A percentile compares a stretch with the other conserved stretches of the same genome.
These are phyloP conservation scores for Ornithorhynchus anatinus DNA, from an alignment of 2,113 vertebrate species.

Conservation along the genomic window DNA sequence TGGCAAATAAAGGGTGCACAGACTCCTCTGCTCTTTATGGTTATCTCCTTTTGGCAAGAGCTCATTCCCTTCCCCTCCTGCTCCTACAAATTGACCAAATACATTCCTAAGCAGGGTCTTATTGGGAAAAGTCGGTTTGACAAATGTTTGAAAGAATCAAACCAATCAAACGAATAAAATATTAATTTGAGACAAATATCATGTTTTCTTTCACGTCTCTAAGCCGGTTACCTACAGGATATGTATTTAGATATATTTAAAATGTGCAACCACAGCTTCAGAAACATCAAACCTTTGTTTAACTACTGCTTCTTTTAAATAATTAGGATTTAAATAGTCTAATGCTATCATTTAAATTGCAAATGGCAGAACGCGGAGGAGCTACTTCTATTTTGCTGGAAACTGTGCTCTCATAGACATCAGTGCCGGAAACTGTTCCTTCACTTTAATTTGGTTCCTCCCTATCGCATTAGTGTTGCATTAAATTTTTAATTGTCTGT, in stretches of 20 bases:
- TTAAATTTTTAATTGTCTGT: neutral
- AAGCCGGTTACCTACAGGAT: neutral
- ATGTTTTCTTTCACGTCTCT: neutral
- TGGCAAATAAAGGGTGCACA: too few relatives aligned
- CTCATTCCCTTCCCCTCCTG: fast-evolving
- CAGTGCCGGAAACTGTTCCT: neutral
- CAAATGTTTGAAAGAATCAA: neutral
- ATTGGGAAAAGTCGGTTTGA: neutral
- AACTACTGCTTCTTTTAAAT: neutral
- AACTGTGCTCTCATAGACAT: neutral
- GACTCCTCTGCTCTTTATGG: too few relatives aligned
- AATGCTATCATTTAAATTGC: conserved; percentile 31
- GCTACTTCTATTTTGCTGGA: neutral
- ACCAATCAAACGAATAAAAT: neutral
- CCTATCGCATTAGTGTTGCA: neutral
- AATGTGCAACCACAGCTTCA: neutral
- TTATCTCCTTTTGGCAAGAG: too few relatives aligned
- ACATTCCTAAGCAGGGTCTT: neutral
- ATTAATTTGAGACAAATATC: neutral
- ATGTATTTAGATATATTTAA: neutral
- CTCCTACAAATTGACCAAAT: neutral
- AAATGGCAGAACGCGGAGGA: conserved; percentile 5
- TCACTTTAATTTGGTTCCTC: neutral
- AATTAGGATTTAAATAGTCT: conserved; percentile 6
- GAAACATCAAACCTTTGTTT: conserved; percentile 8